Evolutionary conservation across 1,140 invertebrate genomes (phyloP).

Genomic region (Drusus annulatus): DNA sequence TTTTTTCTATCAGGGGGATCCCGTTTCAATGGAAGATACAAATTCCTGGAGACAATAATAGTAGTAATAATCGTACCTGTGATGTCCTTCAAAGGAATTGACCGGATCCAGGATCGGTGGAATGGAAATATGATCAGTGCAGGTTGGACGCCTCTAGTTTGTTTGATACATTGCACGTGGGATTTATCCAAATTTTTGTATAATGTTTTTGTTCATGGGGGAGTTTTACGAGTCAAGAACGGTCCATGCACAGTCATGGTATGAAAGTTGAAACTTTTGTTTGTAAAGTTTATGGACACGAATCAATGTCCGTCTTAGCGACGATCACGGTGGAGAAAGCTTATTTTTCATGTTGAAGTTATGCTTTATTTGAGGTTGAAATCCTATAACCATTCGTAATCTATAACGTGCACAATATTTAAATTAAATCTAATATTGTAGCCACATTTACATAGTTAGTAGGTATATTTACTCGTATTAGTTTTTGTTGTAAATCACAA

Average conservation of each 20-base stretch:
- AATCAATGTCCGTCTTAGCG: not conserved
- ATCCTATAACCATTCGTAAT: no score
- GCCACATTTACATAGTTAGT: no score
- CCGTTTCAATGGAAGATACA: conserved; percentile 25
- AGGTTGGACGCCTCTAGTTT: conserved; percentile 7
- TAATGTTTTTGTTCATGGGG: not conserved
- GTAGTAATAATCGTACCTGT: not conserved
- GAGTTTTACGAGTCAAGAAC: conserved; percentile 7
- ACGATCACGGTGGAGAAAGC: no score
- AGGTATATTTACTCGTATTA: no score
- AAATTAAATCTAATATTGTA: no score
- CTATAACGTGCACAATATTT: no score
- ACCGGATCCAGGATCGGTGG: not conserved
- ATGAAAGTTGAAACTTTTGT: conserved; percentile 4
- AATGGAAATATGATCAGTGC: not conserved
- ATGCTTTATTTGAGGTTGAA: no score
- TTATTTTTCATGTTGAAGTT: no score
- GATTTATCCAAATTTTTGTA: not conserved
- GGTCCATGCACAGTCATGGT: not conserved
- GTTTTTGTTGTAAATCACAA: no score
- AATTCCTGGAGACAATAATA: conserved; percentile 23
- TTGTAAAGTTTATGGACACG: not conserved
- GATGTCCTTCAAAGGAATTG: not conserved
- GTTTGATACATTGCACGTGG: not conserved
- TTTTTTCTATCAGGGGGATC: not conserved